Conservation (phyloP, 35 echinoderm and acorn worm genomes). For the Patiria miniata region DNA sequence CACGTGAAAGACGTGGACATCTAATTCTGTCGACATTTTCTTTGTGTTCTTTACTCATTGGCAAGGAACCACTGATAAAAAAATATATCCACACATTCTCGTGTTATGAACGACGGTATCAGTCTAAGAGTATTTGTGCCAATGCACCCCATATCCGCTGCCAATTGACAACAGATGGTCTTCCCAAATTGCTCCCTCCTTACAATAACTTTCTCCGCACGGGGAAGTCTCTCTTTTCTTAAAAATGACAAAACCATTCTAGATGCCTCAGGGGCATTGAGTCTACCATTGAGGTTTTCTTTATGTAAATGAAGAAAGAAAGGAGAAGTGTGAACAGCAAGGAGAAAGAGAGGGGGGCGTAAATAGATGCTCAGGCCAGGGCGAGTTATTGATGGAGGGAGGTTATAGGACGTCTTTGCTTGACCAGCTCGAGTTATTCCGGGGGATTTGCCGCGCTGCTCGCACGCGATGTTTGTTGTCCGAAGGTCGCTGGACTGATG, state of each 20-base stretch:
- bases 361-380: background rate
- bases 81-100: no score
- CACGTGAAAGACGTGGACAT: no score
- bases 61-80: no score
- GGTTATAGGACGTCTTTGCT: background rate
- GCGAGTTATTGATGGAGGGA: background rate
- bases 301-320: background rate
- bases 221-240: background rate
- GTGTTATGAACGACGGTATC: no score
- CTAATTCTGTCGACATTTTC: no score
- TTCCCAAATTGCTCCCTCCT: no score
- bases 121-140: no score
- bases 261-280: background rate
- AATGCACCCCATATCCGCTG: no score
- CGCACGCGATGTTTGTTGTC: constrained; percentile 24
- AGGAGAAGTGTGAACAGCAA: background rate
- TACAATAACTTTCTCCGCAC: background rate
- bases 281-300: background rate
- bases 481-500: background rate
- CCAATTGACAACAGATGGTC: no score
- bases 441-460: background rate
- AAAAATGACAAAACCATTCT: background rate
- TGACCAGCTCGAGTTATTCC: no score
- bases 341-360: background rate
- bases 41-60: no score